A percentile compares a stretch with the other conserved stretches of the same genome.
Conservation (phyloP, 1,140 invertebrate genomes). For the Eubasilissa regina region DNA sequence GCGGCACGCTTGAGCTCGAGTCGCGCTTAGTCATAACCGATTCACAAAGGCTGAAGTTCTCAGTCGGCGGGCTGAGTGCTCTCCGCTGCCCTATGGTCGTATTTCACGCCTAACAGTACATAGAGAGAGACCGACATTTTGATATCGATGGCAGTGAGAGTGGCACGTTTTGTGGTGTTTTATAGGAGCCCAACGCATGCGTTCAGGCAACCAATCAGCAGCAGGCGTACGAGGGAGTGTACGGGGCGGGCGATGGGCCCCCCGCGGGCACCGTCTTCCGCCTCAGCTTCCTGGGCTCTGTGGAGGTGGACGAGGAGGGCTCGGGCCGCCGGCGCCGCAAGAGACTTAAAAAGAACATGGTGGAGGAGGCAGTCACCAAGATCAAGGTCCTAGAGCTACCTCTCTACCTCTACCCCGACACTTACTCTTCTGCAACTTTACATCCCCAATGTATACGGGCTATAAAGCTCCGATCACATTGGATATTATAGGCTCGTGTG, state of each 20-base stretch:
- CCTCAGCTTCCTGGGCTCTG: slow-evolving; percentile 86
- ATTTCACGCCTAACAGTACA: no score
- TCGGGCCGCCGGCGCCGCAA: slow-evolving; percentile 79
- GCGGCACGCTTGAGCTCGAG: no score
- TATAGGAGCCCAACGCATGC: slow-evolving; percentile 60
- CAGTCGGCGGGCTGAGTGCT: slow-evolving; percentile 42
- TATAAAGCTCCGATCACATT: no score
- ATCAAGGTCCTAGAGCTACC: slow-evolving; percentile 92
- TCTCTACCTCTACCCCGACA: neutral
- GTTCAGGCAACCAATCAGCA: slow-evolving; percentile 60
- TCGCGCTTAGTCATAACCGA: slow-evolving; percentile 56
- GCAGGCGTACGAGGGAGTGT: slow-evolving; percentile 55
- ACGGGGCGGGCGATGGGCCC: slow-evolving; percentile 64
- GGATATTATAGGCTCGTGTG: no score
- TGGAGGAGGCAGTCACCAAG: slow-evolving; percentile 96
- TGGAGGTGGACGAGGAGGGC: slow-evolving; percentile 87
- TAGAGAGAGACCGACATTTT: slow-evolving; percentile 47
- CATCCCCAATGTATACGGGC: neutral
- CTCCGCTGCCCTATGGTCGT: neutral
- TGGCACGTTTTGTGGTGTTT: slow-evolving; percentile 56
- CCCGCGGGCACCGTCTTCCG: slow-evolving; percentile 83
- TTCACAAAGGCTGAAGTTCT: slow-evolving; percentile 56
- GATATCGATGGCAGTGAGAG: slow-evolving; percentile 52
- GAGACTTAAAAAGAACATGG: slow-evolving; percentile 91
- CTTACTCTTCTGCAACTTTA: neutral